Conservation (phyloP, 1,140 invertebrate species). For the Lithobius niger region DNA sequence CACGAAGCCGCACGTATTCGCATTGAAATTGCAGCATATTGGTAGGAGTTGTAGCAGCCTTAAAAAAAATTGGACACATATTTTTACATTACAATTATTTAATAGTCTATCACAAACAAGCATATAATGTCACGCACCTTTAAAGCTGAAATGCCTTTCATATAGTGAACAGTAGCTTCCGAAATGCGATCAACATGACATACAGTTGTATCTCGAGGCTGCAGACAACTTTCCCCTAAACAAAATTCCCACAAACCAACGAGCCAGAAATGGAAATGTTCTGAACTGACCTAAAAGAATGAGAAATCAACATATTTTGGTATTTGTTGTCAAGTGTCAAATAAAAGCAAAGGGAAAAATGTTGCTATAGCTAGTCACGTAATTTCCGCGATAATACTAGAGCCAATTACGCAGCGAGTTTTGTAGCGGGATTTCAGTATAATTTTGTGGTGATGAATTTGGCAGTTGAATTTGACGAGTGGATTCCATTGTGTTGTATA, state of each 20-base stretch:
- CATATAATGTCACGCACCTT: conserved; percentile 38
- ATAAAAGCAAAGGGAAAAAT: no score
- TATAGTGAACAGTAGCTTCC: conserved; percentile 28
- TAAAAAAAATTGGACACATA: conserved; percentile 16
- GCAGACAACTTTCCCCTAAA: conserved; percentile 31
- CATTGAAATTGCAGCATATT: conserved; percentile 57
- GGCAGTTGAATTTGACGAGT: no score
- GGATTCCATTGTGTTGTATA: no score
- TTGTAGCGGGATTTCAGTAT: no score
- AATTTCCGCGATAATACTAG: no score
- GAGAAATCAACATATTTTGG: conserved; percentile 6
- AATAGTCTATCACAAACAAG: conserved; percentile 2
- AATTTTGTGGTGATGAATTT: no score
- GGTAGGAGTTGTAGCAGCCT: conserved; percentile 51
- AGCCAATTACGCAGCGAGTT: no score
- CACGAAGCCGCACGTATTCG: conserved; percentile 57
- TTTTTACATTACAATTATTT: neutral
- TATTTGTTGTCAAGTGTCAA: no score
- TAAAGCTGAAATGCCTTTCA: conserved; percentile 49
- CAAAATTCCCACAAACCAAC: conserved; percentile 46
- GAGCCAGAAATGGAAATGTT: conserved; percentile 83
- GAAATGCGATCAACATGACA: conserved; percentile 21
- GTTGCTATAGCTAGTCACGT: no score
- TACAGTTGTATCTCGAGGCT: conserved; percentile 10
- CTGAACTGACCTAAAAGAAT: conserved; percentile 55